phyloP scores from a whole-genome alignment of 2,113 vertebrate genomes.

The Steatornis caripensis region DNA sequence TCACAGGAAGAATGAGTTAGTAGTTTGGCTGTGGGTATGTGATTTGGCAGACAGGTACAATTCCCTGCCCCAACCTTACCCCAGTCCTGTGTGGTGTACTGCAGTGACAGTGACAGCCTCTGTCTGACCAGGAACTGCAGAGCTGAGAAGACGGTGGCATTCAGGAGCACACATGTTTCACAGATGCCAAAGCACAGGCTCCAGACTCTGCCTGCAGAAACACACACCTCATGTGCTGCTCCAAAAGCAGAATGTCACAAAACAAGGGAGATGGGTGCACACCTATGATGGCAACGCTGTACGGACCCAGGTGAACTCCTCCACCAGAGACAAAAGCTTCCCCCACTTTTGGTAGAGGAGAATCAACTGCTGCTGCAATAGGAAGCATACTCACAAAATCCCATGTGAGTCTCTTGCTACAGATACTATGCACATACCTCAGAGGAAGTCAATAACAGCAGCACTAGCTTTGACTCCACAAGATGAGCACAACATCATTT shows the following conservation, averaged over 20 bases:
- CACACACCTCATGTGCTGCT: neutral
- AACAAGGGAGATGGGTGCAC: neutral
- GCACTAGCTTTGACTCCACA: neutral
- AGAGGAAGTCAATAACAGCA: neutral
- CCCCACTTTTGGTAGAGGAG: neutral
- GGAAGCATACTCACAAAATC: neutral
- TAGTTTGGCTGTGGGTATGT: neutral
- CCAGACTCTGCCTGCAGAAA: neutral
- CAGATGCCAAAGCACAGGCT: neutral
- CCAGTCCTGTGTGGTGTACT: neutral
- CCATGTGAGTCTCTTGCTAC: fast-evolving
- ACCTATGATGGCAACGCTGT: neutral
- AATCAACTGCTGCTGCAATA: neutral
- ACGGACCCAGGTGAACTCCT: neutral
- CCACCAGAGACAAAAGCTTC: neutral
- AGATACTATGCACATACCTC: neutral
- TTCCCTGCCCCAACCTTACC: neutral
- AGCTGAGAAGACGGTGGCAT: neutral
- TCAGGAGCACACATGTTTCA: fast-evolving
- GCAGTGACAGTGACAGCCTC: neutral
- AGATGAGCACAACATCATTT: neutral
- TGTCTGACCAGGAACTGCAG: neutral
- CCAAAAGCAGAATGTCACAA: neutral
- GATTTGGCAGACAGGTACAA: neutral
- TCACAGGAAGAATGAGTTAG: neutral